Evolutionary conservation across 2,888 invertebrate species (phyloP).

Genomic region (Phalangium opilio): DNA sequence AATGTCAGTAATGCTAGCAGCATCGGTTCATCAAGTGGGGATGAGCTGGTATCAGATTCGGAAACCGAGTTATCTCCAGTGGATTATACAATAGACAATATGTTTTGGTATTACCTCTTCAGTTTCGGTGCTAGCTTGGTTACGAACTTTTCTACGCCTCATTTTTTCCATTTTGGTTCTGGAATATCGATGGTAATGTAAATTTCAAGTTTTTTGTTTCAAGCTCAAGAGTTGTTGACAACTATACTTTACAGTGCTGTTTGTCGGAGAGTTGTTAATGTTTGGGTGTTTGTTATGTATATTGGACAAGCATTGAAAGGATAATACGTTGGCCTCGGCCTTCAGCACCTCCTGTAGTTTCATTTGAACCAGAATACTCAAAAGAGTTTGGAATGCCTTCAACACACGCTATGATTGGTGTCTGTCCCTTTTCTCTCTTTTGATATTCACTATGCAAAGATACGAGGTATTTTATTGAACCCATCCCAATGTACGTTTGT

Average conservation of each 20-base stretch:
- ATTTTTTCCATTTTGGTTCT: conserved; percentile 87
- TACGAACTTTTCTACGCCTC: conserved; percentile 78
- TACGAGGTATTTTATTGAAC: conserved; percentile 40
- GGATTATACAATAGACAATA: conserved; percentile 35
- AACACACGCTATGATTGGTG: conserved; percentile 81
- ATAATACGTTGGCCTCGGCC: conserved; percentile 74
- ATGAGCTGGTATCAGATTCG: conserved; percentile 14
- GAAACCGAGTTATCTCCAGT: conserved; percentile 14
- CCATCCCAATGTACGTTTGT: conserved; percentile 4
- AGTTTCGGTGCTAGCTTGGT: conserved; percentile 64
- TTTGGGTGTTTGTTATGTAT: conserved; percentile 71
- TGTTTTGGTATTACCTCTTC: conserved; percentile 71
- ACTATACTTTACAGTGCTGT: conserved; percentile 44
- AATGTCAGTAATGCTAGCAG: background rate
- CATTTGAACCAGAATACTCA: conserved; percentile 73
- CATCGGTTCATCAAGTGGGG: conserved; percentile 11
- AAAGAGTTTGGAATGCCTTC: conserved; percentile 90
- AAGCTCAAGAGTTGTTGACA: no score
- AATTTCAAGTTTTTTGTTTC: no score
- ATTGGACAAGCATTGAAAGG: conserved; percentile 80
- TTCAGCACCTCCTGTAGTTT: conserved; percentile 58
- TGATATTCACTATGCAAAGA: conserved; percentile 61
- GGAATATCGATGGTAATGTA: conserved; percentile 57
- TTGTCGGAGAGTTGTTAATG: conserved; percentile 60
- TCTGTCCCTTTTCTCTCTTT: conserved; percentile 71